Evolutionary conservation across 2,113 vertebrate genomes (phyloP), one percentile per base, ranked within the genome.

Genomic region (Pituophis catenifer): DNA sequence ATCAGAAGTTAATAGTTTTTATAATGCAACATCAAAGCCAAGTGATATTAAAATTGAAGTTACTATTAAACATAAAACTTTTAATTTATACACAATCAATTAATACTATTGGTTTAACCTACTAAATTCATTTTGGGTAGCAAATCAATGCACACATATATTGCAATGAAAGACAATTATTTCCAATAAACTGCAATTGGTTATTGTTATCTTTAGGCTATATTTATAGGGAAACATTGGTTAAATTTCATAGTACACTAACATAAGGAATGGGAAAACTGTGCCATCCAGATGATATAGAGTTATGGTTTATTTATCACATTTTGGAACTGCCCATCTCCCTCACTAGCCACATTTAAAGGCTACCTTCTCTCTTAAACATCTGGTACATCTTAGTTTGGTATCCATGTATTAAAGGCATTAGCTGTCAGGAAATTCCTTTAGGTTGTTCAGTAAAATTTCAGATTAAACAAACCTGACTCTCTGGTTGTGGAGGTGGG

Each of bases 401-500:
- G 23, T 13, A 48, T 50, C 9, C 11, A 50, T 87, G 86, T 26
- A 48, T 8, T 52, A 87, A 53, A 88, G 11, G 24, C 24, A 53
- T 52, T 1, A 87, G 5, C 8, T 52, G 11, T 13, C 44, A 53
- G 50, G 13, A 87, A 89, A 55, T 8, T 57, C 53, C 44, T 86
- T 70, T 4, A 33, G 52, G 8, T 90, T 90, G 33, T 58, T 58
- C n/a, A 93, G 81, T 11, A 75, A 88, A 75, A 95, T 65, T 92
- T 19, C 4, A 53, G 54, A 26, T 92, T 86, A 26, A 86, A 95
- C 98, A 93, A 57, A 99, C 99, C 99, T 99, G 98, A 98, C 98
- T 99, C 94, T 99, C 99, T 5, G 98, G 99, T 96, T 99, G 99
- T 0, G 98, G 97, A 2, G 99, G 99, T 15, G 99, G 99, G 98